phyloP scores from a whole-genome alignment of 2,888 invertebrate genomes.

The Philopedon plagiatum region DNA sequence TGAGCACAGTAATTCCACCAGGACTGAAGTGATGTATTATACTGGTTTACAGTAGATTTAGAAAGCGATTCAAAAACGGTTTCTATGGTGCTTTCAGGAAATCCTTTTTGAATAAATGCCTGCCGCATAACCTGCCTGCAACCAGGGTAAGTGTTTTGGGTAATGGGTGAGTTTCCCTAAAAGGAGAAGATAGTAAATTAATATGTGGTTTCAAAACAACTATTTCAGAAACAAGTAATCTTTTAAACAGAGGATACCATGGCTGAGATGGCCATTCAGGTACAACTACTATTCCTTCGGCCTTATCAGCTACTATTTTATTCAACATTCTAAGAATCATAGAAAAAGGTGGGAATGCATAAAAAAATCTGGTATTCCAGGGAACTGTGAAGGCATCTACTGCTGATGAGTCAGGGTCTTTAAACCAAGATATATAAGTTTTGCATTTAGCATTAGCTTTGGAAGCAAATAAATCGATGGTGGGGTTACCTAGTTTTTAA shows the following conservation, averaged over 20 bases:
- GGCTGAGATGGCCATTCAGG: slow-evolving; percentile 49
- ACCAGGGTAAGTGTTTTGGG: slow-evolving; percentile 35
- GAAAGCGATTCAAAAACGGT: background rate
- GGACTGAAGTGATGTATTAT: background rate
- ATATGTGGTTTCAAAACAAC: slow-evolving; percentile 1
- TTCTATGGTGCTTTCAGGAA: background rate
- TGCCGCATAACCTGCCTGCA: slow-evolving; percentile 13
- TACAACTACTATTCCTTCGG: slow-evolving; percentile 44
- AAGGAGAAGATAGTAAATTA: slow-evolving; percentile 29
- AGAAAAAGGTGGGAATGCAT: slow-evolving; percentile 48
- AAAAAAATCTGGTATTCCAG: slow-evolving; percentile 42
- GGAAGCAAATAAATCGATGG: slow-evolving; percentile 46
- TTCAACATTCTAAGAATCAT: slow-evolving; percentile 54
- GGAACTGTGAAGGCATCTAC: slow-evolving; percentile 58
- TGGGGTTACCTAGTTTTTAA: background rate
- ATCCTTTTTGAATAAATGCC: background rate
- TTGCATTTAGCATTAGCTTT: slow-evolving; percentile 52
- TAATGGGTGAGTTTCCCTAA: slow-evolving; percentile 26
- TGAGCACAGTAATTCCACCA: slow-evolving; percentile 7
- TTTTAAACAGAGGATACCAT: slow-evolving; percentile 47
- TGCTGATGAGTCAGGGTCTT: slow-evolving; percentile 52
- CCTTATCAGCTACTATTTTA: slow-evolving; percentile 50
- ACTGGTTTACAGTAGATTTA: slow-evolving; percentile 7
- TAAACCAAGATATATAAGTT: slow-evolving; percentile 56
- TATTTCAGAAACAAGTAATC: background rate